phyloP scores from a whole-genome alignment of 1,140 invertebrate genomes.

The Brachionus calyciflorus region DNA sequence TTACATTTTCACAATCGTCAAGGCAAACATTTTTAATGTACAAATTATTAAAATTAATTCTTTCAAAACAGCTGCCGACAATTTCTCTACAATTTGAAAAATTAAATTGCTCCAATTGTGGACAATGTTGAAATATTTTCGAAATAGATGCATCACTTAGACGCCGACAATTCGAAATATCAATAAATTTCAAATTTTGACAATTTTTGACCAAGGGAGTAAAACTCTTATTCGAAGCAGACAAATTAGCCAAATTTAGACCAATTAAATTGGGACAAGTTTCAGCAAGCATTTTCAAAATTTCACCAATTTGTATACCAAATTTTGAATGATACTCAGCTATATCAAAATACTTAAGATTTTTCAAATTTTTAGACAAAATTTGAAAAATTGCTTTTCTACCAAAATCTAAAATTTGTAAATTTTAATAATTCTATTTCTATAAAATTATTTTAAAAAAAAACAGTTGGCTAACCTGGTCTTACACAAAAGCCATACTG shows the following conservation, averaged over 20 bases:
- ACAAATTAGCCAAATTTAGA: background rate
- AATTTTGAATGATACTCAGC: conserved; percentile 7
- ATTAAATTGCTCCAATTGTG: conserved; percentile 11
- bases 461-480: no score
- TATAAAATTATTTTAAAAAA: background rate
- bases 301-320: background rate
- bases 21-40: background rate
- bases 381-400: conserved; percentile 1
- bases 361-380: conserved; percentile 6
- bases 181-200: background rate
- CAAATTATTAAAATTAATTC: background rate
- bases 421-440: background rate
- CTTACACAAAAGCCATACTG: background rate
- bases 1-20: conserved; percentile 32
- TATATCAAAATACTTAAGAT: conserved; percentile 42
- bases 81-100: background rate
- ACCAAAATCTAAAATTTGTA: background rate
- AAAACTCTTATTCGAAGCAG: conserved; percentile 19
- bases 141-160: conserved; percentile 30
- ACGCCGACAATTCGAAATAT: background rate
- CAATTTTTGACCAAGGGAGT: conserved; percentile 3
- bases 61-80: background rate
- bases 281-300: background rate
- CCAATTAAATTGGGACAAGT: background rate
- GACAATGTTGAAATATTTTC: conserved; percentile 36